Evolutionary conservation across 2,797 vertebrate species (phyloP).

Genomic region (Brachyrhaphis roseni): DNA sequence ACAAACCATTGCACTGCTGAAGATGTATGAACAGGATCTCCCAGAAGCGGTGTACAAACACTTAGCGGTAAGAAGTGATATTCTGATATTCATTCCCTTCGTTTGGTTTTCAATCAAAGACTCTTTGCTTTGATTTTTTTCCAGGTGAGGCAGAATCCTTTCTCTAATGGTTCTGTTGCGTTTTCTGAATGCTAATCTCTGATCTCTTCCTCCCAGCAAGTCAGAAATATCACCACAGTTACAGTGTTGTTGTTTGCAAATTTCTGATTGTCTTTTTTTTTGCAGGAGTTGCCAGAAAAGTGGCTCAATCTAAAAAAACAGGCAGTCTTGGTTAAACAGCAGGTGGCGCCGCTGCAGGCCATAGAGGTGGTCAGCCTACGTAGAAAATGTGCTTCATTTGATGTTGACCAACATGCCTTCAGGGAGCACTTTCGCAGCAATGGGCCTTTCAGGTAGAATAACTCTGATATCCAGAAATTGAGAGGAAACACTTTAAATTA

Average conservation of each 20-base stretch:
- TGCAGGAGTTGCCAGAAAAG: slow-evolving; percentile 91
- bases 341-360: slow-evolving; percentile 90
- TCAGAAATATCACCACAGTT: slow-evolving; percentile 24
- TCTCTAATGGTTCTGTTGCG: slow-evolving; percentile 24
- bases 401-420: slow-evolving; percentile 85
- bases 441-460: slow-evolving; percentile 88
- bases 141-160: slow-evolving; percentile 14
- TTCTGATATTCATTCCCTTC: slow-evolving; percentile 2
- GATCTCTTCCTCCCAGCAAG: slow-evolving; percentile 14
- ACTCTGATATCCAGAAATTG: neutral
- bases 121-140: slow-evolving; percentile 9
- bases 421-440: slow-evolving; percentile 83
- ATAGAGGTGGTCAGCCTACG: slow-evolving; percentile 84
- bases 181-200: slow-evolving; percentile 15
- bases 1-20: slow-evolving; percentile 90
- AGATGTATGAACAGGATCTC: slow-evolving; percentile 88
- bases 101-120: slow-evolving; percentile 8
- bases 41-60: slow-evolving; percentile 88
- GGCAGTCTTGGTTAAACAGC: slow-evolving; percentile 85
- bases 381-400: slow-evolving; percentile 83
- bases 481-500: neutral
- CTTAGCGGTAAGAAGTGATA: slow-evolving; percentile 82
- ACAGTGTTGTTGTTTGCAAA: neutral
- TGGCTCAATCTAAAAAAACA: slow-evolving; percentile 90
- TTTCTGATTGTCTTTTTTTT: slow-evolving; percentile 6